Evolutionary conservation across 2,797 vertebrate species (phyloP), one percentile per base, ranked within the genome.

Genomic region (Poecilia wingei): DNA sequence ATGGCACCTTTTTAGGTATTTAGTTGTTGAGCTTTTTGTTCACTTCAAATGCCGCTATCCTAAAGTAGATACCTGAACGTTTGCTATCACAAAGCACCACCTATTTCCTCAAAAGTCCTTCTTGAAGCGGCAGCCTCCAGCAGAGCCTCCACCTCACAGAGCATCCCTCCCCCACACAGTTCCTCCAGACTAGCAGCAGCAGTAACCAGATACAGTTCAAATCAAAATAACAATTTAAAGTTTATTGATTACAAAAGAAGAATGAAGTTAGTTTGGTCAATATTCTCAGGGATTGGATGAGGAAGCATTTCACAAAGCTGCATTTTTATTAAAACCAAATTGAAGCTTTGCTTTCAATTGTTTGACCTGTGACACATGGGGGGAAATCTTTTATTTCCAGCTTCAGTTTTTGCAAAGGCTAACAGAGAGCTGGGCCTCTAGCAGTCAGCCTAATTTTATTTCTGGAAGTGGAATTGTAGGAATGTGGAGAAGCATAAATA

Each of bases 401-500:
- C 14, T 81, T 83, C 47, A 36, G 73, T 86, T 84, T 71, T 36
- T 64, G 28, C 25, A 33, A 66, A 73, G 70, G 85, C 84, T 88
- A 79, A 77, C 72, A 75, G 80, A 78, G 81, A 83, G 53, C 66
- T 61, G 74, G 66, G 81, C 83, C 83, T 87, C 71, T 0, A 76
- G 79, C 72, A 55, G 71, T 71, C 73, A 77, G 84, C 80, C 84
- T 74, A 79, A 87, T 84, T 92, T 84, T 89, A 86, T 92, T 93
- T 89, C 88, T 91, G 82, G 80, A 91, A 79, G 75, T 87, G 86
- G 84, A 91, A 88, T 89, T 82, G 79, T 79, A 91, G 80, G 91
- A 94, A 93, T 93, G 89, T 89, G 31, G 74, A 82, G 88, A 91
- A 84, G 84, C 80, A 88, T 91, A 91, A 90, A 93, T 92, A 91